Conservation (phyloP, 2,113 vertebrate genomes). For the Pelvicachromis taeniatus region DNA sequence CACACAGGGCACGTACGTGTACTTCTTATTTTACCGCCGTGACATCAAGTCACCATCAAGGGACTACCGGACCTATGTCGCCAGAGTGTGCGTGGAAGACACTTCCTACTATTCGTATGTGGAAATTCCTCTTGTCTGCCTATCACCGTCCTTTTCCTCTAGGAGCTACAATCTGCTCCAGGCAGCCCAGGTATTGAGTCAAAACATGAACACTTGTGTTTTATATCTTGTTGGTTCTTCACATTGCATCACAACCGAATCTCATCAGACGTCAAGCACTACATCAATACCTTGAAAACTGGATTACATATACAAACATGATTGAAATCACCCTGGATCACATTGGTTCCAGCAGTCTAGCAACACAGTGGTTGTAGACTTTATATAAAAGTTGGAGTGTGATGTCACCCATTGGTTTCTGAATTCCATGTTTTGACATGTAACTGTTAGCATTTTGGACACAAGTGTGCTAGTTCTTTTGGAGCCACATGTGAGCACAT, state of each 20-base stretch:
- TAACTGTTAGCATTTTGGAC: not conserved
- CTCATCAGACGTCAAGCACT: no score
- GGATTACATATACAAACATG: not conserved
- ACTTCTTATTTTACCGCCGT: conserved; percentile 91
- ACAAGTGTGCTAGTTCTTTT: not conserved
- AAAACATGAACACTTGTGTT: not conserved
- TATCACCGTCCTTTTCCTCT: conserved; percentile 12
- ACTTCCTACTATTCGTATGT: conserved; percentile 94
- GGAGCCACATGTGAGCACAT: not conserved
- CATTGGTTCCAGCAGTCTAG: not conserved
- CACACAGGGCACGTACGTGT: conserved; percentile 75
- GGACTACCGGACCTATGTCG: conserved; percentile 89
- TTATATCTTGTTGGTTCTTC: not conserved
- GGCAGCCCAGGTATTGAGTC: conserved; percentile 75
- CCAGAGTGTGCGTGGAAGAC: conserved; percentile 88
- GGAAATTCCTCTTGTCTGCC: conserved; percentile 87
- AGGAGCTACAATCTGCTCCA: conserved; percentile 83
- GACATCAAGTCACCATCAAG: conserved; percentile 84
- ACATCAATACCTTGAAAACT: not conserved
- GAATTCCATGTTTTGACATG: not conserved
- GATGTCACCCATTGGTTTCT: not conserved
- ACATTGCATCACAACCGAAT: not conserved
- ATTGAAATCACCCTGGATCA: not conserved
- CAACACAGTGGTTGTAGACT: not conserved
- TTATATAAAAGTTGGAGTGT: not conserved